phyloP scores from a whole-genome alignment of 1,140 invertebrate species.

The Drosophila bocqueti region DNA sequence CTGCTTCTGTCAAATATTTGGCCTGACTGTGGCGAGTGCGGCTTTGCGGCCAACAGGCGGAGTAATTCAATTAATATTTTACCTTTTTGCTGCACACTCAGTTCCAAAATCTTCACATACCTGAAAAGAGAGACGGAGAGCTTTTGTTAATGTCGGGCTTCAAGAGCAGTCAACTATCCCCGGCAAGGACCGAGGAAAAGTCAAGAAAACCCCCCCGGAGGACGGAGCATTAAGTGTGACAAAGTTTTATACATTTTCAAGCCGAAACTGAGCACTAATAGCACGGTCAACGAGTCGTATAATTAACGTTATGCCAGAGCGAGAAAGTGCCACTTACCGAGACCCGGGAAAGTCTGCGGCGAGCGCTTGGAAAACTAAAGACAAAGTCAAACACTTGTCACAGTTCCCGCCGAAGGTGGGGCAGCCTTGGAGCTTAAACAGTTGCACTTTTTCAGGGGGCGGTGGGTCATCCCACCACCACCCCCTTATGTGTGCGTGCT shows the following conservation, averaged over 20 bases:
- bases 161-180: neutral
- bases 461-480: slow-evolving; percentile 6
- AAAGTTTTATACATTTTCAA: slow-evolving; percentile 77
- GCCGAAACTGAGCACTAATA: slow-evolving; percentile 63
- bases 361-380: slow-evolving; percentile 58
- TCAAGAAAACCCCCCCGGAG: slow-evolving; percentile 9
- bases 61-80: slow-evolving; percentile 51
- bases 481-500: slow-evolving; percentile 24
- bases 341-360: slow-evolving; percentile 14
- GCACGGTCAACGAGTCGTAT: slow-evolving; percentile 81
- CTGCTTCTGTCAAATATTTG: slow-evolving; percentile 40
- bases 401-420: slow-evolving; percentile 27
- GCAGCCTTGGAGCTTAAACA: slow-evolving; percentile 44
- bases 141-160: slow-evolving; percentile 27
- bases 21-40: slow-evolving; percentile 38
- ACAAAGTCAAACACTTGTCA: slow-evolving; percentile 80
- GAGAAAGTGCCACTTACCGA: slow-evolving; percentile 38
- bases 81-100: slow-evolving; percentile 41
- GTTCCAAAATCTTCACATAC: slow-evolving; percentile 45
- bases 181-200: slow-evolving; percentile 1
- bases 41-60: slow-evolving; percentile 40
- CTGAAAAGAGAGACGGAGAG: slow-evolving; percentile 40
- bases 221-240: slow-evolving; percentile 52
- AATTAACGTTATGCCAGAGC: slow-evolving; percentile 69
- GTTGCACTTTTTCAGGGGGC: slow-evolving; percentile 70